A percentile compares a stretch with the other conserved stretches of the same genome.
These are phyloP conservation scores for Pipra filicauda DNA, from an alignment of 2,113 vertebrate species.

Conservation along the genomic window DNA sequence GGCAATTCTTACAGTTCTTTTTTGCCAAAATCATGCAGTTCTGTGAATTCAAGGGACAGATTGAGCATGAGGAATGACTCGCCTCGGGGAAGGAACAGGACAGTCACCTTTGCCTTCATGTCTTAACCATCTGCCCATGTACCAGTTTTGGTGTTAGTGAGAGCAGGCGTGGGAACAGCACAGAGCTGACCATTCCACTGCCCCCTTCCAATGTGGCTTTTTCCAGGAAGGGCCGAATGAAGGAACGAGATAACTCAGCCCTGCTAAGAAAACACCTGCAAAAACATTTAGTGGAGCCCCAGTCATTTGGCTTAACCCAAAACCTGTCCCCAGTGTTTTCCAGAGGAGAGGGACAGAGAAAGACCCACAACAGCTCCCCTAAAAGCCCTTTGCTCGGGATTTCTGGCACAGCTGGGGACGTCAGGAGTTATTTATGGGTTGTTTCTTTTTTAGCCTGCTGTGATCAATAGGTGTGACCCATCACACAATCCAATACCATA, in stretches of 20 bases:
- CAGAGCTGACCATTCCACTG: neutral
- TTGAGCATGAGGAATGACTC: neutral
- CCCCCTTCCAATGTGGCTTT: neutral
- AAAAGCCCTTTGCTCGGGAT: neutral
- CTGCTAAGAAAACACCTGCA: neutral
- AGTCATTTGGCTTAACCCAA: neutral
- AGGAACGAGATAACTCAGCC: neutral
- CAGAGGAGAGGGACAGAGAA: neutral
- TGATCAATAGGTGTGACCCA: conserved; percentile 49
- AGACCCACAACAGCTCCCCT: neutral
- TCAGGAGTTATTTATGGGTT: conserved; percentile 41
- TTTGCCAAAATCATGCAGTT: neutral
- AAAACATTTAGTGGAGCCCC: neutral
- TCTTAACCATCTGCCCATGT: neutral
- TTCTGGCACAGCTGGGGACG: conserved; percentile 18
- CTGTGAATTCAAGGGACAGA: neutral
- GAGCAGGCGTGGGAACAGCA: neutral
- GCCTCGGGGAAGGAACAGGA: neutral
- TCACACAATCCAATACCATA: neutral
- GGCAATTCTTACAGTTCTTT: neutral
- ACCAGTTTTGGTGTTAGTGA: fast-evolving
- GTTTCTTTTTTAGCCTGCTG: conserved; percentile 32
- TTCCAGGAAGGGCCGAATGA: neutral
- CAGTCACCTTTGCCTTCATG: neutral
- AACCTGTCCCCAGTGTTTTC: neutral